phyloP scores from a whole-genome alignment of 30 jellyfish, hydroid and myxozoan species.

The Catostylus mosaicus region DNA sequence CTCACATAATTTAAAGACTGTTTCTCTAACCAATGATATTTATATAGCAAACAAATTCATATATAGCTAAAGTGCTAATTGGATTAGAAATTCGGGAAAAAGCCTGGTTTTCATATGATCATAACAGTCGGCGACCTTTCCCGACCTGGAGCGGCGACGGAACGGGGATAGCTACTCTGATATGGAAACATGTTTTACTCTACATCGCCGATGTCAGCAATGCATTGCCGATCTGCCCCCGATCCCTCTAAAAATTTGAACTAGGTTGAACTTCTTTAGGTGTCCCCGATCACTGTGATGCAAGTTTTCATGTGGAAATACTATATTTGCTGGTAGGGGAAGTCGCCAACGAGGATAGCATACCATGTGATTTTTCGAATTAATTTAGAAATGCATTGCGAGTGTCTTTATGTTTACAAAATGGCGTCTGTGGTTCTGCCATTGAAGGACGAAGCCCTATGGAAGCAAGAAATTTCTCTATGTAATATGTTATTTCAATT shows the following conservation, averaged over 20 bases:
- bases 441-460: too few relatives aligned
- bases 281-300: slow-evolving; percentile 23
- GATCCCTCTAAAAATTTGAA: not conserved
- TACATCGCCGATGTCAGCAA: slow-evolving; percentile 10
- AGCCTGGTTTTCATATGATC: slow-evolving; percentile 12
- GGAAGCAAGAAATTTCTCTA: too few relatives aligned
- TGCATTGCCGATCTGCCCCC: not conserved
- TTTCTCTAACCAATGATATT: too few relatives aligned
- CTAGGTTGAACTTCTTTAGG: too few relatives aligned
- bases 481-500: too few relatives aligned
- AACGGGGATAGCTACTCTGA: not conserved
- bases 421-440: too few relatives aligned
- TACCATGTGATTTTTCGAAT: not conserved
- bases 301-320: not conserved
- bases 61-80: too few relatives aligned
- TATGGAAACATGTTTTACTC: not conserved
- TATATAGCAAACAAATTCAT: too few relatives aligned
- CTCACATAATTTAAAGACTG: too few relatives aligned
- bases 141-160: slow-evolving; percentile 11
- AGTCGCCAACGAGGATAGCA: not conserved
- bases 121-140: slow-evolving; percentile 7
- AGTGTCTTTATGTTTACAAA: too few relatives aligned
- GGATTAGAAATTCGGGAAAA: too few relatives aligned
- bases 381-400: not conserved
- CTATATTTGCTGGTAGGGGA: not conserved